Conservation (phyloP, 2,113 vertebrate species). For the Gallinago undulata region DNA sequence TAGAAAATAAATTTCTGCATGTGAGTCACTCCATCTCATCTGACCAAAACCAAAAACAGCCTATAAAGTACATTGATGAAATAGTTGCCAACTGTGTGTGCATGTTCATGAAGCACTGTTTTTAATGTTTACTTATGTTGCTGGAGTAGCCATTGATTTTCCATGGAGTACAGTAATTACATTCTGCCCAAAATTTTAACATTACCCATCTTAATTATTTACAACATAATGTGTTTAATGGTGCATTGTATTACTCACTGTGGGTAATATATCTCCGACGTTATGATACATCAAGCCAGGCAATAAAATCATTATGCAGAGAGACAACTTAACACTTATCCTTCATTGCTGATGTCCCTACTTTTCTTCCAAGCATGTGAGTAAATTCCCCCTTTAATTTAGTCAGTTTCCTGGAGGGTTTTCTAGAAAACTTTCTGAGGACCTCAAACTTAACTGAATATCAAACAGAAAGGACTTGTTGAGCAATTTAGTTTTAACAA, state of each 20-base stretch:
- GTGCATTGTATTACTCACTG: conserved; percentile 1
- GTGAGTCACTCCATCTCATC: not conserved
- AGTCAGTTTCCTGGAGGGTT: conserved; percentile 4
- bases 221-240: conserved; percentile 29
- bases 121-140: not conserved
- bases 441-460: conserved; percentile 1
- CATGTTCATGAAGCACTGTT: accelerated
- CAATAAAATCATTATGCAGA: conserved; percentile 51
- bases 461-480: not conserved
- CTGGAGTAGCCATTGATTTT: conserved; percentile 15
- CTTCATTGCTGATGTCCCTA: conserved; percentile 20
- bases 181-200: conserved; percentile 34
- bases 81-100: not conserved
- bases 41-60: not conserved
- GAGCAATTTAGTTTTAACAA: not conserved
- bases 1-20: not conserved
- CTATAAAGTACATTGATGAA: not conserved
- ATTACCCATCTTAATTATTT: conserved; percentile 40
- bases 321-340: conserved; percentile 27
- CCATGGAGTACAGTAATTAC: conserved; percentile 11
- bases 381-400: conserved; percentile 25
- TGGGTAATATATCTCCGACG: not conserved
- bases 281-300: conserved; percentile 27
- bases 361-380: conserved; percentile 3
- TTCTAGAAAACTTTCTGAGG: conserved; percentile 35